Evolutionary conservation across 1,140 invertebrate species (phyloP).

Genomic region (Episyrphus balteatus): DNA sequence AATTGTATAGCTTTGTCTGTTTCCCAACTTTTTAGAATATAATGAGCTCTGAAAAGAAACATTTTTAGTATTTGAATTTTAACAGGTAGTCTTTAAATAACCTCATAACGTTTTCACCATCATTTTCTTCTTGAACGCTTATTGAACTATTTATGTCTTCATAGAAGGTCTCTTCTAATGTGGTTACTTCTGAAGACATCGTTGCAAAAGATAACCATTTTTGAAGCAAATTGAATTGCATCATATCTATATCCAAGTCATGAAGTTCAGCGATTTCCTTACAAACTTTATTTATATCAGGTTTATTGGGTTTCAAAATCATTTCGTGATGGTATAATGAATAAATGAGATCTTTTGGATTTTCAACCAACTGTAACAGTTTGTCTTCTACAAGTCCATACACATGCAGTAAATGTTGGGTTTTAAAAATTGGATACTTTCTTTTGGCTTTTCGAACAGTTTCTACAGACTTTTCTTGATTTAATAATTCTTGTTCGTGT

Average conservation of each 20-base stretch:
- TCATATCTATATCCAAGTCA: slow-evolving; percentile 17
- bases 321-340: slow-evolving; percentile 43
- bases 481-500: slow-evolving; percentile 35
- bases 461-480: slow-evolving; percentile 38
- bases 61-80: slow-evolving; percentile 18
- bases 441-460: slow-evolving; percentile 41
- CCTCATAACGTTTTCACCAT: slow-evolving; percentile 25
- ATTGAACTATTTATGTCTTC: slow-evolving; percentile 20
- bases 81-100: background rate
- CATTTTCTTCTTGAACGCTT: slow-evolving; percentile 7
- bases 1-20: slow-evolving; percentile 22
- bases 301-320: slow-evolving; percentile 38
- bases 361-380: slow-evolving; percentile 40
- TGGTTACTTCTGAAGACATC: slow-evolving; percentile 17
- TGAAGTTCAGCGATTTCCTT: slow-evolving; percentile 42
- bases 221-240: slow-evolving; percentile 27
- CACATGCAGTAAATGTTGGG: slow-evolving; percentile 43
- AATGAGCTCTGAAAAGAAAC: slow-evolving; percentile 26
- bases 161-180: slow-evolving; percentile 28
- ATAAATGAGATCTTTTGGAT: slow-evolving; percentile 43
- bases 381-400: slow-evolving; percentile 44
- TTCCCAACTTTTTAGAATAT: slow-evolving; percentile 28
- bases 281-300: slow-evolving; percentile 43
- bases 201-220: slow-evolving; percentile 30
- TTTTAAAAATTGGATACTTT: slow-evolving; percentile 43